phyloP scores from a whole-genome alignment of 2,797 vertebrate species.

The Erpetoichthys calabaricus region DNA sequence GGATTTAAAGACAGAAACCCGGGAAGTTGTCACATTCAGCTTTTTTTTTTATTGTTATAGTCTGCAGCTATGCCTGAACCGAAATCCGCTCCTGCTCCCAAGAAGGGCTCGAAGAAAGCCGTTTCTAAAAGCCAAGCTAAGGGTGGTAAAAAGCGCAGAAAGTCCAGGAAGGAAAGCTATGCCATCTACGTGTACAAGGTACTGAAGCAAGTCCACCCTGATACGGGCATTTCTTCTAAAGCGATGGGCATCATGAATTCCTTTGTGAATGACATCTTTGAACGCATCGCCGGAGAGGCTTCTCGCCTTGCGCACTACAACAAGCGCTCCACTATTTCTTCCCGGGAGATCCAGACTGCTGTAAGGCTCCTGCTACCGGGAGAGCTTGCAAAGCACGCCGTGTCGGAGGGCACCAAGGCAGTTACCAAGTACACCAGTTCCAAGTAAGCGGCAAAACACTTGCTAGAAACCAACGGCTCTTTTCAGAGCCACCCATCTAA shows the following conservation, averaged over 20 bases:
- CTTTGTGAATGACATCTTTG: slow-evolving; percentile 7
- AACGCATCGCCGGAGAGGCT: slow-evolving; percentile 14
- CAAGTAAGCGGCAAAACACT: not conserved
- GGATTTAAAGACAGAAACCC: too few species aligned
- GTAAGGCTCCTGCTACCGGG: not conserved
- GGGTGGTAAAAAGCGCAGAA: too few species aligned
- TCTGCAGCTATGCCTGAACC: not conserved
- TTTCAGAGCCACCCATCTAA: too few species aligned
- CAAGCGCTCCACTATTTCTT: too few species aligned
- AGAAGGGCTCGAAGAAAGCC: too few species aligned
- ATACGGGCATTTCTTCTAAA: slow-evolving; percentile 19
- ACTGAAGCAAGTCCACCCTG: not conserved
- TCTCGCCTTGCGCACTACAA: slow-evolving; percentile 13
- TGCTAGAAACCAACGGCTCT: too few species aligned
- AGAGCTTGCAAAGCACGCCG: slow-evolving; percentile 9
- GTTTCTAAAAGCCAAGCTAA: not conserved
- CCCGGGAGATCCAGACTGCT: too few species aligned
- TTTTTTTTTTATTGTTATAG: too few species aligned
- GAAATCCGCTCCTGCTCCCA: not conserved
- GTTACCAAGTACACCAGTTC: slow-evolving; percentile 21
- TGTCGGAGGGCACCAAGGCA: slow-evolving; percentile 16
- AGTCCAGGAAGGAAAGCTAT: not conserved
- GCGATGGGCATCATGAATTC: slow-evolving; percentile 6
- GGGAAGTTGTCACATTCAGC: too few species aligned
- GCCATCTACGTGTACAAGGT: not conserved